Evolutionary conservation across 2,113 vertebrate genomes (phyloP).

Genomic region (Onychostruthus taczanowskii): DNA sequence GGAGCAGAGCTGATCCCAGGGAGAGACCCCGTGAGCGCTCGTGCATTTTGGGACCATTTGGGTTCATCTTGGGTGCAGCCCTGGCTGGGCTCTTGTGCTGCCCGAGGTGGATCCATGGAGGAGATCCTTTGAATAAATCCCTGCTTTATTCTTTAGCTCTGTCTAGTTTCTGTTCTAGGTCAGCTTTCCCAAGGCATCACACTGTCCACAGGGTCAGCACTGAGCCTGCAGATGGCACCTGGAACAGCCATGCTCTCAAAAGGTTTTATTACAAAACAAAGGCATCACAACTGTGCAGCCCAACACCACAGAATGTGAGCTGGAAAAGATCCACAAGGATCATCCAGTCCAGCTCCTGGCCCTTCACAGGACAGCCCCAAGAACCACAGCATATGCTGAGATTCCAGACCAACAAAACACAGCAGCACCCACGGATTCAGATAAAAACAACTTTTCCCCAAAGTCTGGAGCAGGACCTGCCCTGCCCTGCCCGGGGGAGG

Average conservation of each 20-base stretch:
- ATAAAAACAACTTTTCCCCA: background rate
- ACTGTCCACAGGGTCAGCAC: background rate
- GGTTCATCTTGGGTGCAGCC: background rate
- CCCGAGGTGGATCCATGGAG: background rate
- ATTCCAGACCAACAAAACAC: background rate
- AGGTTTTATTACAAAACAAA: background rate
- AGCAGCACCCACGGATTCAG: fast-evolving
- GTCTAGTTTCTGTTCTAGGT: fast-evolving
- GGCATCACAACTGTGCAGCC: background rate
- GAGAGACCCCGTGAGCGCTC: too few relatives aligned
- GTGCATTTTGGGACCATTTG: background rate
- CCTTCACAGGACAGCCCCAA: background rate
- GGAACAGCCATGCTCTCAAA: background rate
- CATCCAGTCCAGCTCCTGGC: background rate
- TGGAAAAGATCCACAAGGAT: background rate
- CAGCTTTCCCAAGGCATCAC: background rate
- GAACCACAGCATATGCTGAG: fast-evolving
- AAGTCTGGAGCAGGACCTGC: background rate
- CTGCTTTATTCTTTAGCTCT: background rate
- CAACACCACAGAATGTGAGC: background rate
- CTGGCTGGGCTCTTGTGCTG: background rate
- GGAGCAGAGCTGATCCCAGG: background rate
- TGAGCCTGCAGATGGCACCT: fast-evolving
- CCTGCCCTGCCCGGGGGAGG: background rate
- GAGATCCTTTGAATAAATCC: too few relatives aligned